Evolutionary conservation across 2,797 vertebrate species (phyloP), one percentile per base, ranked within the genome.

Genomic region (Carapus acus): DNA sequence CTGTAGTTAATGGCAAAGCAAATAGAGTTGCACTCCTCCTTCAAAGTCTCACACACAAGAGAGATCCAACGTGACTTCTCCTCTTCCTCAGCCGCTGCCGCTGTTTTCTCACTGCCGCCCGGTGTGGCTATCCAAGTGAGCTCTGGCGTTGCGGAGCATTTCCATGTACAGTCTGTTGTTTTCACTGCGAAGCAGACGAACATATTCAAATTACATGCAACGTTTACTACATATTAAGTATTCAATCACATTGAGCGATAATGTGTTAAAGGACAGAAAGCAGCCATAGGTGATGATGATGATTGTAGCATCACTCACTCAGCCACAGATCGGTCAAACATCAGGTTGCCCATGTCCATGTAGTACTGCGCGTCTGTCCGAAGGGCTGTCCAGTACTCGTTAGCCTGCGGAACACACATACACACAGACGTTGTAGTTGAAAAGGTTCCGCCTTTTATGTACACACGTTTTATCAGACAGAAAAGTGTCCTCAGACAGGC

Each of bases 271-370:
- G 3, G 12, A 13, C 4, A 56, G 14, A 14, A 47, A 24, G 23
- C n/a, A 23, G 20, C 9, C 39, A 7, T 13, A 49, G 27, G 12
- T 7, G 9, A 13, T 13, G 31, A 8, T 45, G 41, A 3, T 50
- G 12, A 34, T 37, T 12, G 14, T 12, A 11, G 17, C 43, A 2
- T 63, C 33, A 78, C 85, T 86, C 67, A 86, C 82, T 55, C 57
- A 16, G 78, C 83, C 50, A 85, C 70, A 38, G 83, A 79, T 43
- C 20, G 77, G 54, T 87, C 82, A 63, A 86, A 87, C 80, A 86
- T 83, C 69, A 88, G 27, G 58, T 70, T 60, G 5, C 74, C 44
- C 78, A 87, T 83, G 67, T 88, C 84, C 72, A 87, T 83, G 67
- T 86, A 86, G 65, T 81, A 86, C 60, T 87, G 86, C 44, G 80